These are phyloP conservation scores for Triplophysa rosa DNA, from an alignment of 2,113 vertebrate species.

Conservation along the genomic window DNA sequence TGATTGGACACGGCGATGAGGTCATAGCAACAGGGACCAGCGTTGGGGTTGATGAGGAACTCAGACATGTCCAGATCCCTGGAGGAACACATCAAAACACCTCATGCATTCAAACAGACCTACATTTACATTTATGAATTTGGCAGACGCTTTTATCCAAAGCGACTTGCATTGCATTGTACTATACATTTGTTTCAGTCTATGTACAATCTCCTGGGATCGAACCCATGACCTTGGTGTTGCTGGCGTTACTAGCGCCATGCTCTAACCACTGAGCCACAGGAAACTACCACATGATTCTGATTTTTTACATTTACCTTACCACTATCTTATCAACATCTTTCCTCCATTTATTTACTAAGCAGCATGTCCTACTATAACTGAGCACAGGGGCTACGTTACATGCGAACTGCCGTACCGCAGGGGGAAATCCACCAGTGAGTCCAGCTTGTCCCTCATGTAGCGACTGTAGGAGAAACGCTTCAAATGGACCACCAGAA, in stretches of 20 bases:
- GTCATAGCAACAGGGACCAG: constrained; percentile 92
- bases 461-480: constrained; percentile 98
- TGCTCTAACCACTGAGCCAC: too few relatives aligned
- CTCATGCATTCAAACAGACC: background rate
- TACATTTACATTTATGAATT: too few relatives aligned
- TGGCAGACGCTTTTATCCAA: too few relatives aligned
- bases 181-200: too few relatives aligned
- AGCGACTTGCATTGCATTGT: too few relatives aligned
- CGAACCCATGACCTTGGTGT: too few relatives aligned
- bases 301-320: too few relatives aligned
- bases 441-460: constrained; percentile 98
- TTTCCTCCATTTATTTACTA: too few relatives aligned
- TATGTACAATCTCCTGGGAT: too few relatives aligned
- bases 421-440: constrained; percentile 92
- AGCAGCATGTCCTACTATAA: background rate
- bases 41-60: constrained; percentile 97
- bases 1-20: constrained; percentile 99
- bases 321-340: too few relatives aligned
- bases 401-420: constrained; percentile 63
- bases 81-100: constrained; percentile 18
- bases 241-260: too few relatives aligned
- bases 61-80: constrained; percentile 99
- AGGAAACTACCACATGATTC: too few relatives aligned
- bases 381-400: background rate
- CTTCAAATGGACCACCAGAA: constrained; percentile 95